Base-by-base conservation (phyloP, 2,113 vertebrate species). In the Corythaeola cristata region DNA sequence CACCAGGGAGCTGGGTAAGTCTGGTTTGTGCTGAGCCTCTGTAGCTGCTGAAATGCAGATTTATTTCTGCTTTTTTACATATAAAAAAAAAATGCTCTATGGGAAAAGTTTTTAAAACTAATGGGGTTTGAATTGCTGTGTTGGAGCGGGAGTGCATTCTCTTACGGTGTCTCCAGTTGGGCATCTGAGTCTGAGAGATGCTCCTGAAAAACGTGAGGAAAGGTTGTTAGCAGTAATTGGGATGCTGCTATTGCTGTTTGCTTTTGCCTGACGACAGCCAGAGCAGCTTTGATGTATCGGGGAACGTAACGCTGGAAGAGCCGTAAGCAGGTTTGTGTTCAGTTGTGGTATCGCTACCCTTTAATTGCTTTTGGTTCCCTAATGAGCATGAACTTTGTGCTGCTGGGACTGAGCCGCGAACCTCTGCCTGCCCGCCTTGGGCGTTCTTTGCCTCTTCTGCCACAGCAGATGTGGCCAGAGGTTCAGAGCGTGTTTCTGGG, bases 1-100 rank as follows among this genome's bases (percentile, higher is more conserved):
- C 79, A 4, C 53, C 82, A 5, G 12, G 85, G 82, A 96, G 78
- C 63, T 47, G 88, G 90, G 96, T 96, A 85, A 97, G 95, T 95
- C 37, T 9, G 9, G 39, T 8, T 53, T 35, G 14, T 16, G 56
- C 55, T 15, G 81, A 87, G 20, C 37, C 28, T 64, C 77, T 33
- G 21, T 5, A 41, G 69, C 8, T 16, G 18, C 41, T 62, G 2
- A 47, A 73, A 56, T 44, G 32, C 30, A 41, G 8, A 6, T 78
- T 81, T 49, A 9, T 30, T 93, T 71, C 49, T 39, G 30, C 4
- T 56, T 26, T 60, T 32, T 35, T 44, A 4, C 12, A 8, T 16
- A 6, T 62, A 44, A 44, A 28, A 44, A 44, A 28, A 56, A 45
- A 20, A 11, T 17, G 11, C 1, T 41, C 2, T 23, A 3, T 56